phyloP scores from a whole-genome alignment of 1,140 invertebrate species.

The Dermatophagoides farinae region DNA sequence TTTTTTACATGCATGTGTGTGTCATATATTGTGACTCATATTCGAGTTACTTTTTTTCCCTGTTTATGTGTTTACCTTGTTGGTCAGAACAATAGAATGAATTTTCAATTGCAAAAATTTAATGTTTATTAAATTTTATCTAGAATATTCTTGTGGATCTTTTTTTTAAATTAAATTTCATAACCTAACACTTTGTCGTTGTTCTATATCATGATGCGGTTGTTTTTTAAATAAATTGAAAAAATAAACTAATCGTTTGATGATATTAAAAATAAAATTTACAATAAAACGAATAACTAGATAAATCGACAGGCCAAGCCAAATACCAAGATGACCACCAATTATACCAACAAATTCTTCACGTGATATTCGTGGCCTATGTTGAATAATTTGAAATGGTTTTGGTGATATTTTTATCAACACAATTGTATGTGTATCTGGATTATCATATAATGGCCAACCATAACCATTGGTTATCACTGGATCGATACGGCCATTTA shows the following conservation, averaged over 20 bases:
- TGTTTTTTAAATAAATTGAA: not conserved
- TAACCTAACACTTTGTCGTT: no score
- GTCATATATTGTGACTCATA: no score
- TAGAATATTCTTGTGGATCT: no score
- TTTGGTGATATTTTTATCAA: not conserved
- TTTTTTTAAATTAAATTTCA: no score
- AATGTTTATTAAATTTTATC: no score
- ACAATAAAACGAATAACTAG: not conserved
- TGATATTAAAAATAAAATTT: not conserved
- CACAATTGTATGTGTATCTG: not conserved
- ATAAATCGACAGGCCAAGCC: not conserved
- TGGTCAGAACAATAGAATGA: no score
- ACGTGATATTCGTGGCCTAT: not conserved
- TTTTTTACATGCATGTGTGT: no score
- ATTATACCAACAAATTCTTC: not conserved
- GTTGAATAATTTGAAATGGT: not conserved
- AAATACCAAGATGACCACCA: conserved; percentile 7
- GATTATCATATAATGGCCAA: not conserved
- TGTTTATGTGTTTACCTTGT: no score
- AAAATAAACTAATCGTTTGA: not conserved
- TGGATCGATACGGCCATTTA: not conserved
- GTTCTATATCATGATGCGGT: no score
- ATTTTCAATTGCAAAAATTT: no score
- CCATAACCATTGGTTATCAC: not conserved
- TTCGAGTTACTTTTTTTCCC: no score